phyloP scores from a whole-genome alignment of 2,797 vertebrate genomes.

The Pangasius larnaudii region DNA sequence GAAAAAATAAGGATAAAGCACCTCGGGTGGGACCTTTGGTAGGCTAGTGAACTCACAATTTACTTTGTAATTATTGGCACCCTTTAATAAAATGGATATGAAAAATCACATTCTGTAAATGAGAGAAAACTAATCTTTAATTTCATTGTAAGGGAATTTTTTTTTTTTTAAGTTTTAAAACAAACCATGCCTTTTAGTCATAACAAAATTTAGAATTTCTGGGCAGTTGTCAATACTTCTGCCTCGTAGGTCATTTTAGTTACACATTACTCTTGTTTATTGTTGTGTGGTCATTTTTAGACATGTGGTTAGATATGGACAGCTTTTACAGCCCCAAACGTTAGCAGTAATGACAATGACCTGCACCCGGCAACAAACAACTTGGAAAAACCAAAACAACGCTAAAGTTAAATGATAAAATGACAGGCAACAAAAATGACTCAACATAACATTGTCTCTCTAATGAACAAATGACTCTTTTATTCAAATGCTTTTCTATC shows the following conservation, averaged over 20 bases:
- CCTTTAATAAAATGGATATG: background rate
- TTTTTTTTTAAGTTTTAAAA: background rate
- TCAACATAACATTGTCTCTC: background rate
- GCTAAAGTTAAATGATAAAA: background rate
- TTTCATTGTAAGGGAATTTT: background rate
- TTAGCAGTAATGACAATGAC: background rate
- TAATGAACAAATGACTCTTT: background rate
- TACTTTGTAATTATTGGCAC: background rate
- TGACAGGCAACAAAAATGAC: too few species aligned
- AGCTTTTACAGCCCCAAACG: background rate
- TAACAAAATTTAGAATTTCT: background rate
- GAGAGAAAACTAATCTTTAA: background rate
- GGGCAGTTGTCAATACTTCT: background rate
- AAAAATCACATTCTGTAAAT: background rate
- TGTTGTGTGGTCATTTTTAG: background rate
- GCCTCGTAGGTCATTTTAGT: background rate
- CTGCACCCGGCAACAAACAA: background rate
- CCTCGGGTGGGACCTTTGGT: too few species aligned
- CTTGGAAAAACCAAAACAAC: background rate
- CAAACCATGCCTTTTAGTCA: background rate
- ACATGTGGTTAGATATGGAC: background rate
- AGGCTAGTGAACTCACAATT: too few species aligned
- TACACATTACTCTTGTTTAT: background rate
- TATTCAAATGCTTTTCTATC: background rate
- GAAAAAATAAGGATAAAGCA: background rate